Evolutionary conservation across 2,888 invertebrate genomes (phyloP).

Genomic region (Cephus rjabovi): DNA sequence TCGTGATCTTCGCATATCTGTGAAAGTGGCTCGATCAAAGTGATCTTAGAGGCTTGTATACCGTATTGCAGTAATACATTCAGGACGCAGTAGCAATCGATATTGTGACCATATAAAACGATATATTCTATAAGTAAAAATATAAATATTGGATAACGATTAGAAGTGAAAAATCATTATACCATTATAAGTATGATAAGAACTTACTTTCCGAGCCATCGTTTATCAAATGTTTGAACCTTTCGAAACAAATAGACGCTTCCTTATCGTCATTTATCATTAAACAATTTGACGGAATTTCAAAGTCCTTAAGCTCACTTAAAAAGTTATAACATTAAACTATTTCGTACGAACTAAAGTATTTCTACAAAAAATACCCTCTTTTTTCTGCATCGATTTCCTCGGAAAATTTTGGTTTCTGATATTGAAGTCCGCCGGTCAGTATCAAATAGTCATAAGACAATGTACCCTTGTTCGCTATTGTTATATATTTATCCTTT

Average conservation of each 20-base stretch:
- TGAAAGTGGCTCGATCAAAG: slow-evolving; percentile 72
- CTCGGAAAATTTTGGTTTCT: slow-evolving; percentile 32
- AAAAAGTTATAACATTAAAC: too few species aligned
- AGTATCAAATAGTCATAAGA: slow-evolving; percentile 60
- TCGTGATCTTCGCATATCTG: slow-evolving; percentile 40
- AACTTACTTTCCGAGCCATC: slow-evolving; percentile 11
- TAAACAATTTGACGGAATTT: slow-evolving; percentile 73
- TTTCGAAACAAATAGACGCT: slow-evolving; percentile 58
- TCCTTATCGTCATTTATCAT: slow-evolving; percentile 72
- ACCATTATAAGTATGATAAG: too few species aligned
- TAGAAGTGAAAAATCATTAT: too few species aligned
- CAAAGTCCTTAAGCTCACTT: slow-evolving; percentile 44
- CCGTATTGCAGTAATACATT: slow-evolving; percentile 73
- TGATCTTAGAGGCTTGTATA: slow-evolving; percentile 70
- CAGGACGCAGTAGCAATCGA: slow-evolving; percentile 77
- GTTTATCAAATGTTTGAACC: slow-evolving; percentile 27
- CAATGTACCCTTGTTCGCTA: slow-evolving; percentile 58
- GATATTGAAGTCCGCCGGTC: slow-evolving; percentile 55
- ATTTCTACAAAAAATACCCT: slow-evolving; percentile 28
- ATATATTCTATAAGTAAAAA: slow-evolving; percentile 51
- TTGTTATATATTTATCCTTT: slow-evolving; percentile 71
- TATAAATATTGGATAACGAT: too few species aligned
- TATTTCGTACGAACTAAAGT: not conserved
- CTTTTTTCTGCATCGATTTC: slow-evolving; percentile 23
- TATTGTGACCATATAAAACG: slow-evolving; percentile 76